Percentiles rank a stretch among this genome's conserved stretches.
Evolutionary conservation across 2,113 vertebrate species (phyloP).

Genomic region (Rhizomys pruinosus): DNA sequence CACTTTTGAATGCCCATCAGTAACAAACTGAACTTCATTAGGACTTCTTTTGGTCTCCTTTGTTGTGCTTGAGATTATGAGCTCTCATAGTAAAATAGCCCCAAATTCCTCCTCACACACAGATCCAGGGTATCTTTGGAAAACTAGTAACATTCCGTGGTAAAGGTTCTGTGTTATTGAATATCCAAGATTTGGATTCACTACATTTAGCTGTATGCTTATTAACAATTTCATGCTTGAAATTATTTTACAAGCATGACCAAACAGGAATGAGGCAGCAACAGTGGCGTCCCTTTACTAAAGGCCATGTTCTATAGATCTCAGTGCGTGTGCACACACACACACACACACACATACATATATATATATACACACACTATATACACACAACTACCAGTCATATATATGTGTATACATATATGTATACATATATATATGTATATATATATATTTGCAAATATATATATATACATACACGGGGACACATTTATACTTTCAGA

Average conservation of each 20-base stretch:
- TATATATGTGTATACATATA: too few species aligned
- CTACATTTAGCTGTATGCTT: slow-evolving; percentile 1
- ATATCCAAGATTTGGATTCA: not conserved
- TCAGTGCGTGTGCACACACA: not conserved
- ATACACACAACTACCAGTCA: not conserved
- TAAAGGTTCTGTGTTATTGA: not conserved
- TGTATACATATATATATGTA: too few species aligned
- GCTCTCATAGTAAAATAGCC: not conserved
- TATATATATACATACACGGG: too few species aligned
- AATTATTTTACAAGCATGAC: slow-evolving; percentile 33
- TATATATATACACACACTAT: not conserved
- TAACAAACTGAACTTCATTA: not conserved
- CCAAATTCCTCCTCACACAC: not conserved
- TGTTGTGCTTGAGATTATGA: not conserved
- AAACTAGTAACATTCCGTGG: not conserved
- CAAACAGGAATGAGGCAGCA: not conserved
- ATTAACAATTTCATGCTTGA: slow-evolving; percentile 42
- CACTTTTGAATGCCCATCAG: not conserved
- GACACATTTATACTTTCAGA: not conserved
- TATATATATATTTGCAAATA: too few species aligned
- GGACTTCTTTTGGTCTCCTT: not conserved
- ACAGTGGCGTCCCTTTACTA: not conserved
- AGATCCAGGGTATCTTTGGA: not conserved
- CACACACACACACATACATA: too few species aligned
- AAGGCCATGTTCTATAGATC: not conserved